A percentile compares a stretch with the other conserved stretches of the same genome.
phyloP scores from a whole-genome alignment of 2,888 invertebrate species.

The Drosophila lutescens region DNA sequence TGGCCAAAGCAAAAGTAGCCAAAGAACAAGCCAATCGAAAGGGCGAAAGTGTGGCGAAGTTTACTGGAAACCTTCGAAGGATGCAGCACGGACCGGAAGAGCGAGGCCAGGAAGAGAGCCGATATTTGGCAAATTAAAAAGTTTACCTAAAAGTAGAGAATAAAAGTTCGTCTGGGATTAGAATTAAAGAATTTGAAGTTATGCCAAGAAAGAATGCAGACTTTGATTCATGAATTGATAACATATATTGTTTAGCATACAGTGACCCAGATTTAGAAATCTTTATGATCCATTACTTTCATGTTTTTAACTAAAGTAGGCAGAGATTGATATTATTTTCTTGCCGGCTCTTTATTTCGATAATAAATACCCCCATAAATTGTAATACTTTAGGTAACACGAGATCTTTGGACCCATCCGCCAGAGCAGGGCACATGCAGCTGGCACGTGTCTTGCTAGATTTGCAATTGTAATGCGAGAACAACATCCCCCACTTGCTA shows the following conservation, averaged over 20 bases:
- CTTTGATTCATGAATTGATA: too few species aligned
- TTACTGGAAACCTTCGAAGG: constrained; percentile 88
- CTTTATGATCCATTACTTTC: too few species aligned
- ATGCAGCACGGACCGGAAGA: constrained; percentile 91
- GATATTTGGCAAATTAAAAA: constrained; percentile 93
- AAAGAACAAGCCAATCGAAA: constrained; percentile 91
- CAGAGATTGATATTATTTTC: too few species aligned
- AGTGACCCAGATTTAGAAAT: too few species aligned
- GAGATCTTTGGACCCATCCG: constrained; percentile 14
- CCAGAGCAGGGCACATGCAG: constrained; percentile 23
- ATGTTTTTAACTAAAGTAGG: too few species aligned
- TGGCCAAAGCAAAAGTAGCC: constrained; percentile 96
- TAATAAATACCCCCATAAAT: neutral
- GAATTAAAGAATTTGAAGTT: too few species aligned
- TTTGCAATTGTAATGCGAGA: constrained; percentile 22
- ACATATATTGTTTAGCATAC: too few species aligned
- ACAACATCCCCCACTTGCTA: neutral
- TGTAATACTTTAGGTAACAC: neutral
- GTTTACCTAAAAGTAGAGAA: constrained; percentile 89
- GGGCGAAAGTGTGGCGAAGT: constrained; percentile 91
- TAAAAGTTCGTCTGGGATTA: neutral
- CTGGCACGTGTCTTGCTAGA: constrained; percentile 22
- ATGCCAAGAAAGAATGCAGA: too few species aligned
- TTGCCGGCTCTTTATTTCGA: neutral
- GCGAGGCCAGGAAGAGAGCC: constrained; percentile 91